Base-by-base conservation (phyloP, 2,888 invertebrate genomes). In the Nephrotoma flavescens region DNA sequence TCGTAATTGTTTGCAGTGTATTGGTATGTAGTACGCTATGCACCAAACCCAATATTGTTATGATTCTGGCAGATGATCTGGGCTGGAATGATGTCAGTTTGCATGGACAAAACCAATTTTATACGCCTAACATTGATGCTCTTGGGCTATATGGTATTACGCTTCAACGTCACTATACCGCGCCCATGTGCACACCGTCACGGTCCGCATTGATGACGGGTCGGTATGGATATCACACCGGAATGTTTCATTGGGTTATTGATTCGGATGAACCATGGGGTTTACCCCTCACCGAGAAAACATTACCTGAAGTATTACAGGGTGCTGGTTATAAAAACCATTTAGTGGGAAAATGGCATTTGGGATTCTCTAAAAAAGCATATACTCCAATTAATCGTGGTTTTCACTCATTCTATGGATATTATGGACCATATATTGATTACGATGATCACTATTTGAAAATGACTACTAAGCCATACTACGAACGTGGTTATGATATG, bases 41-140 rank as follows among this genome's bases (percentile, higher is more conserved):
- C 2, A 31, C 31, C 2, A 31, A 90, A 87, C 95, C 96, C 5
- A 93, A 97, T 90, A 94, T 97, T 87, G 93, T 97, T 87, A 94
- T 96, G 88, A 95, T 97, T 88, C 92, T 97, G 90, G 96, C 96
- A 0, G 97, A 97, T 92, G 96, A 97, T 91, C 93, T 97, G 95
- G 98, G 98, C 9, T 97, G 97, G 95, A 96, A 97, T 90, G 98
- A 98, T 91, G 96, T 97, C 6, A 95, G 97, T 86, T 97, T 96
- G 90, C 97, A 97, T 89, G 98, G 98, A 0, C 96, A 96, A 0
- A 93, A 95, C 88, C 96, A 97, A 92, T 97, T 97, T 89, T 93
- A 95, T 84, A 98, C 98, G 0, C 97, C 97, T 0, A 98, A 98
- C 90, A 95, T 98, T 87, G 98, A 98, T 91, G 94, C 95, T 0